Percentiles rank a stretch among this genome's conserved stretches.
phyloP scores from a whole-genome alignment of 1,140 invertebrate genomes.

The Diploscapter pachys region DNA sequence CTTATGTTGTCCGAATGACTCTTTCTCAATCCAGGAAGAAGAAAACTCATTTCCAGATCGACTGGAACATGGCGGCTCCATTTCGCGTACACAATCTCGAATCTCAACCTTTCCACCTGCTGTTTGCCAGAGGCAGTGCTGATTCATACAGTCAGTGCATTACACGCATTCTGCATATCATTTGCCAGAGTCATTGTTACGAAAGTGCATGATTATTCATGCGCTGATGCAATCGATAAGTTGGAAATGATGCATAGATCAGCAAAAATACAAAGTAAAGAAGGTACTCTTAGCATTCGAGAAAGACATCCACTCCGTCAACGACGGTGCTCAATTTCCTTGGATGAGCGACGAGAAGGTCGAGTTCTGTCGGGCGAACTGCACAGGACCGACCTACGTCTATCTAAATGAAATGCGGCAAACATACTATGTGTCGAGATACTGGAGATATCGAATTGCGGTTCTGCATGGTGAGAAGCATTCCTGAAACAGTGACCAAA shows the following conservation, averaged over 20 bases:
- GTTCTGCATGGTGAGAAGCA: conserved; percentile 28
- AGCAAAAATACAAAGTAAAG: neutral
- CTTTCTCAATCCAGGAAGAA: conserved; percentile 22
- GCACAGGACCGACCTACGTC: conserved; percentile 16
- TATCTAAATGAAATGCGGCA: conserved; percentile 24
- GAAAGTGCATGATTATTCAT: neutral
- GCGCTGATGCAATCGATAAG: neutral
- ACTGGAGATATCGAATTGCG: conserved; percentile 35
- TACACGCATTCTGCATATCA: neutral
- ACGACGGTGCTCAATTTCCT: conserved; percentile 32
- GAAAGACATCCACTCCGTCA: conserved; percentile 34
- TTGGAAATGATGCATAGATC: neutral
- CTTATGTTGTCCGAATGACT: conserved; percentile 20
- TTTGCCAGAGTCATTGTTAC: neutral
- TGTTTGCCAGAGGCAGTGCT: conserved; percentile 33
- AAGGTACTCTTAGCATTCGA: conserved; percentile 24
- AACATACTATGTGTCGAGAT: conserved; percentile 20
- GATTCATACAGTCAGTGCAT: conserved; percentile 28
- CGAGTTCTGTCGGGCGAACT: conserved; percentile 28
- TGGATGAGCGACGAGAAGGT: conserved; percentile 34
- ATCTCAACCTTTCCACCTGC: conserved; percentile 22
- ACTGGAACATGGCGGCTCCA: conserved; percentile 15
- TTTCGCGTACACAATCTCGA: conserved; percentile 31
- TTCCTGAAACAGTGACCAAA: neutral
- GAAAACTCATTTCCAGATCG: conserved; percentile 21